A percentile compares a stretch with the other conserved stretches of the same genome.
phyloP scores from a whole-genome alignment of 1,140 invertebrate genomes.

The Magallana ariakensis region DNA sequence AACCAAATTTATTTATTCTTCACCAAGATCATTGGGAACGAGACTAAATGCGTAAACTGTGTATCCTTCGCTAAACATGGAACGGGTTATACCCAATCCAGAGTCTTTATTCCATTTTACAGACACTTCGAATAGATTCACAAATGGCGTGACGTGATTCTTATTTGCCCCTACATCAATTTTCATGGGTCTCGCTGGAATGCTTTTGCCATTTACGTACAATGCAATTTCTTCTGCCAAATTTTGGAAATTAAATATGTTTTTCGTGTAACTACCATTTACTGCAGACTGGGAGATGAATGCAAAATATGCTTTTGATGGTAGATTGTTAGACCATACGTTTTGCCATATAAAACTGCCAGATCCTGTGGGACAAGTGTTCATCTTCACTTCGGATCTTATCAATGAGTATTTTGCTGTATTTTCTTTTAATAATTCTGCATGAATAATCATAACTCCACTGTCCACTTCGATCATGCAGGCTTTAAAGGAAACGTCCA shows the following conservation, averaged over 20 bases:
- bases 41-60: constrained; percentile 48
- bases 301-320: constrained; percentile 36
- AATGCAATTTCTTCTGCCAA: constrained; percentile 25
- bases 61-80: constrained; percentile 41
- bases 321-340: constrained; percentile 46
- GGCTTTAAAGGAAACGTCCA: constrained; percentile 29
- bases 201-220: constrained; percentile 38
- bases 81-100: constrained; percentile 35
- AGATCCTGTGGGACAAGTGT: constrained; percentile 37
- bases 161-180: constrained; percentile 43
- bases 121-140: constrained; percentile 46
- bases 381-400: constrained; percentile 46
- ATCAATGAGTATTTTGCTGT: constrained; percentile 34
- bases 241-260: constrained; percentile 50
- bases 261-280: constrained; percentile 43
- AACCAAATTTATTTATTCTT: constrained; percentile 46
- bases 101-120: constrained; percentile 52
- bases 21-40: constrained; percentile 22
- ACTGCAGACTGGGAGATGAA: constrained; percentile 36
- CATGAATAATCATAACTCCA: constrained; percentile 39
- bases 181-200: constrained; percentile 43
- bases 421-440: constrained; percentile 39
- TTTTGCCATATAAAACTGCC: constrained; percentile 46
- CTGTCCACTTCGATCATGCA: constrained; percentile 49
- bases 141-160: constrained; percentile 49